Evolutionary conservation across 53 echinoderm and acorn worm genomes (phyloP).

Genomic region (Henricia sp.): DNA sequence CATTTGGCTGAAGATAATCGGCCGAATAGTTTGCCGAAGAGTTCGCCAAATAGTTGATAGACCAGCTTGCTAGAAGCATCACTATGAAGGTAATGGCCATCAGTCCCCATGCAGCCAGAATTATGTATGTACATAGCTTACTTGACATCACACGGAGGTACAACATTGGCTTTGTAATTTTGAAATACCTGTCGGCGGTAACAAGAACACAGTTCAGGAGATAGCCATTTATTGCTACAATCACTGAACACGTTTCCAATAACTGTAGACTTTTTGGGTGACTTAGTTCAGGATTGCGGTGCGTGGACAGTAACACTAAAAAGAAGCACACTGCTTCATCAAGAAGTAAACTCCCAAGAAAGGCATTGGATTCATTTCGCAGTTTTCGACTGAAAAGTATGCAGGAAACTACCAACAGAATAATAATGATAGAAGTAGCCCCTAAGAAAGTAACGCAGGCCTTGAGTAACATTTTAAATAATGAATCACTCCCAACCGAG

Average conservation of each 20-base stretch:
- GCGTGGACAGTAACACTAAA: background rate
- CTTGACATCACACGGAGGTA: slow-evolving; percentile 26
- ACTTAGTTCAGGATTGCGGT: background rate
- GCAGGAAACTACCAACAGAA: background rate
- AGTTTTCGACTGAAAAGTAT: background rate
- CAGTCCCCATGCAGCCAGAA: slow-evolving; percentile 6
- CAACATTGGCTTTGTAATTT: slow-evolving; percentile 23
- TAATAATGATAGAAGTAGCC: background rate
- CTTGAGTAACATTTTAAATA: background rate
- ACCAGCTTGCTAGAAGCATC: background rate
- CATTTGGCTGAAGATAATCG: background rate
- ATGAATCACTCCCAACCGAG: background rate
- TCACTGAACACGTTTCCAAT: background rate
- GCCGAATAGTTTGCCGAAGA: background rate
- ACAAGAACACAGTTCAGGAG: slow-evolving; percentile 6
- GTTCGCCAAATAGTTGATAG: too few relatives aligned
- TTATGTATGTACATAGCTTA: slow-evolving; percentile 3
- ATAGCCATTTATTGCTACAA: background rate
- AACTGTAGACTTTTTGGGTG: background rate
- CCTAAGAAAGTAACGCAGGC: background rate
- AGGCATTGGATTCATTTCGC: background rate
- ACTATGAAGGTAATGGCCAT: too few relatives aligned
- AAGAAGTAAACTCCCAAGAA: background rate
- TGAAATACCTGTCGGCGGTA: slow-evolving; percentile 25
- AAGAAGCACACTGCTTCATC: background rate